Evolutionary conservation across 2,113 vertebrate species (phyloP).

Genomic region (Tenrec ecaudatus): DNA sequence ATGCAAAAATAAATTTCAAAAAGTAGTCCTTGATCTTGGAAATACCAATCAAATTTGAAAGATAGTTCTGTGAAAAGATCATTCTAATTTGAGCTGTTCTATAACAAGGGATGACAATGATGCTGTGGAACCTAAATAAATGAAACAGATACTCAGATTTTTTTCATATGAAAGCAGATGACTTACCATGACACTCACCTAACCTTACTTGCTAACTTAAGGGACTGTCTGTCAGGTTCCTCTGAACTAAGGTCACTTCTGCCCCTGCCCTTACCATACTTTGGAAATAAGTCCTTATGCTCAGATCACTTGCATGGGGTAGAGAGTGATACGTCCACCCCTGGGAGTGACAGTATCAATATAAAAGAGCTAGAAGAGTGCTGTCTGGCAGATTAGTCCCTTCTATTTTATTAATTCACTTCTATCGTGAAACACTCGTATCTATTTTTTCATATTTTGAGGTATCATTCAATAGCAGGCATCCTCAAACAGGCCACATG

Average conservation of each 20-base stretch:
- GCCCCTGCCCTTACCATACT: not conserved
- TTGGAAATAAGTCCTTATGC: not conserved
- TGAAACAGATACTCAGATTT: not conserved
- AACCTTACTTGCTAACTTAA: not conserved
- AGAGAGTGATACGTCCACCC: not conserved
- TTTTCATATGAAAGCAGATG: not conserved
- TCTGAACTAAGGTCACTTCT: not conserved
- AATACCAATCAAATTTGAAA: conserved; percentile 1
- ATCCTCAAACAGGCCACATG: too few species aligned
- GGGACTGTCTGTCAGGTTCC: not conserved
- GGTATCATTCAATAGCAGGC: not conserved
- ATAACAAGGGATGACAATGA: not conserved
- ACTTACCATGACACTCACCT: not conserved
- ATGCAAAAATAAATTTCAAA: not conserved
- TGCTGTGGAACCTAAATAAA: not conserved
- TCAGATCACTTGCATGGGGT: not conserved
- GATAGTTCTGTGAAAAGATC: not conserved
- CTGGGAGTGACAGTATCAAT: not conserved
- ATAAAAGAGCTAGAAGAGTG: not conserved
- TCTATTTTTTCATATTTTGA: not conserved
- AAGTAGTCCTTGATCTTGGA: conserved; percentile 6
- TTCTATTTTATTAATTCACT: not conserved
- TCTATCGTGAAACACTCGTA: not conserved
- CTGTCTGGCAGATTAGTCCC: not conserved
- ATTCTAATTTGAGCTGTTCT: not conserved